Base-by-base conservation (phyloP, 2,888 invertebrate genomes). In the Muscina levida region DNA sequence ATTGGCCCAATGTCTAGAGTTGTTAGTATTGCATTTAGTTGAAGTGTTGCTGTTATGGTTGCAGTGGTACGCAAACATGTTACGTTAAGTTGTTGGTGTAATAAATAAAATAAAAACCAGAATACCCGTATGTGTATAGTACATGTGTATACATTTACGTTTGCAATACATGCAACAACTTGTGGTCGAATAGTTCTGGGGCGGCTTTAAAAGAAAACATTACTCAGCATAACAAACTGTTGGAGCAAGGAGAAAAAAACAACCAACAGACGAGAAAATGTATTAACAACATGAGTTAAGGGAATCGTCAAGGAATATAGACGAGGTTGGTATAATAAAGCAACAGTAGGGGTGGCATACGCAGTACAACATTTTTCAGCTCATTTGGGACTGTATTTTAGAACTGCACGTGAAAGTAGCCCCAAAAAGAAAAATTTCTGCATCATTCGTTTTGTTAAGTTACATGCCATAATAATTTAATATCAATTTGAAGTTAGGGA, bases 51-150 rank as follows among this genome's bases (percentile, higher is more conserved):
- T 31, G 31, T 3, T 31, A 42, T 76, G 77, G 74, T 81, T 81
- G 80, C 77, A 59, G 31, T 59, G 39, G 31, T 44, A 31, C 39
- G 37, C 77, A 72, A 81, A 81, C 80, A 81, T 81, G 77, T 81
- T 77, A 77, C 77, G 71, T 81, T 81, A 71, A 71, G 71, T 72
- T 74, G 77, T 74, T 81, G 77, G 77, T 77, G 80, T 81, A 81
- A 81, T 81, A 81, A 81, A 81, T 81, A 81, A 81, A 77, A n/a
- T n/a, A n/a, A n/a, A n/a, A n/a, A n/a, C n/a, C n/a, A n/a, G n/a
- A n/a, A n/a, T n/a, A n/a, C n/a, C n/a, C n/a, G n/a, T n/a, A n/a
- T n/a, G n/a, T n/a, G n/a, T n/a, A n/a, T n/a, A n/a, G n/a, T n/a
- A n/a, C n/a, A n/a, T n/a, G n/a, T n/a, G 72, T 39, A 37, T 59